Conservation (phyloP, 2,797 vertebrate genomes). For the Coregonus ussuriensis region DNA sequence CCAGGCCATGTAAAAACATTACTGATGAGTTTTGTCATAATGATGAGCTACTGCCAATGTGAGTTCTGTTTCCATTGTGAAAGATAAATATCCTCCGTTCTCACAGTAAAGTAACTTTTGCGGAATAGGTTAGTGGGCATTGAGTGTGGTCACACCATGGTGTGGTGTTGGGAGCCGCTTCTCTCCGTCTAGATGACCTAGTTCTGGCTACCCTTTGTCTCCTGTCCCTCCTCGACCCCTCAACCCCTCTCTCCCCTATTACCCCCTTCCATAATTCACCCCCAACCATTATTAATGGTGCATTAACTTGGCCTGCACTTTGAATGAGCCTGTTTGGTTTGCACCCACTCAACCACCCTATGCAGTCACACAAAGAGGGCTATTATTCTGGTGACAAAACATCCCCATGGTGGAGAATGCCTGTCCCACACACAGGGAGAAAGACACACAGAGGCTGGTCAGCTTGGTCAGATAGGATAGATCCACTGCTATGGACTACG, state of each 20-base stretch:
- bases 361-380: constrained; percentile 62
- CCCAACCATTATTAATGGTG: constrained; percentile 72
- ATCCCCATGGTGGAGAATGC: constrained; percentile 40
- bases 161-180: constrained; percentile 48
- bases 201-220: constrained; percentile 69
- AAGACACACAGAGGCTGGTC: constrained; percentile 26
- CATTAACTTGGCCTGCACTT: constrained; percentile 71
- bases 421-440: constrained; percentile 23
- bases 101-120: too few relatives aligned
- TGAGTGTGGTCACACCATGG: not conserved
- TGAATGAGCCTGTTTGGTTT: constrained; percentile 68
- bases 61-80: not conserved
- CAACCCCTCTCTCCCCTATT: constrained; percentile 46
- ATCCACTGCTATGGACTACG: constrained; percentile 4
- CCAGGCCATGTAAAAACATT: too few relatives aligned
- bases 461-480: constrained; percentile 26
- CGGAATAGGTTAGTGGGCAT: not conserved
- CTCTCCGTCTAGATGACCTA: constrained; percentile 72
- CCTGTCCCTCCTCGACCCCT: constrained; percentile 56
- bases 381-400: constrained; percentile 60
- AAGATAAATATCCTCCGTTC: too few relatives aligned
- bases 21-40: not conserved
- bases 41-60: not conserved
- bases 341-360: constrained; percentile 46
- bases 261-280: constrained; percentile 66